Base-by-base conservation (phyloP, 2,797 vertebrate genomes). In the Alectoris magna region DNA sequence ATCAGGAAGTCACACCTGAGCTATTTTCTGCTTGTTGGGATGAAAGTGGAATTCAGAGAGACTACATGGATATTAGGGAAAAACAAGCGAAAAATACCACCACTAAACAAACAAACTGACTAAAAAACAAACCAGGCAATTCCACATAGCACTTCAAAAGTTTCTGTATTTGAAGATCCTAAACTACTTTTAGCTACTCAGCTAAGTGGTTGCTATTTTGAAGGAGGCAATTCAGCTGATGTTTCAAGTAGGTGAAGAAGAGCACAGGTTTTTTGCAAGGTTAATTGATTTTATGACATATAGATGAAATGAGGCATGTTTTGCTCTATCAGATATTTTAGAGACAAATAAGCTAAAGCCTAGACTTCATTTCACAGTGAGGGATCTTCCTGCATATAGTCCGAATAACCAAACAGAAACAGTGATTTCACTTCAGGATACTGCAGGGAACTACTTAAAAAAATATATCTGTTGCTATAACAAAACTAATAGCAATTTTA, bases 201-300 rank as follows among this genome's bases (percentile, higher is more conserved):
- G 36, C 11, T 59, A 49, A 29, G 36, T 64, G 16, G 15, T 14
- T 77, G 9, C 4, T 53, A 3, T 60, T 84, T 91, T 49, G 72
- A 79, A 76, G 46, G 17, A 70, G 11, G 21, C 3, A 66, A 48
- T 81, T 55, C 53, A 6, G 9, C 72, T 51, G 39, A n/a, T 48
- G 21, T 72, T 84, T 83, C 60, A 83, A 70, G 21, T 11, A 73
- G 43, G 72, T 51, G 46, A 89, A 76, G 49, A 66, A 66, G 39
- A 27, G 46, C 39, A 76, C 3, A 15, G 1, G 10, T 81, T 88
- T 88, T 87, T 60, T 81, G 29, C 68, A 82, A 90, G 67, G 49
- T 93, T 88, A 88, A 75, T 94, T 86, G 70, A 29, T 88, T 94
- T 86, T 82, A 24, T 49, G 39, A 17, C 27, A 84, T 39, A 75